Conservation (phyloP, 1,140 invertebrate genomes). For the Laupala kohalensis region DNA sequence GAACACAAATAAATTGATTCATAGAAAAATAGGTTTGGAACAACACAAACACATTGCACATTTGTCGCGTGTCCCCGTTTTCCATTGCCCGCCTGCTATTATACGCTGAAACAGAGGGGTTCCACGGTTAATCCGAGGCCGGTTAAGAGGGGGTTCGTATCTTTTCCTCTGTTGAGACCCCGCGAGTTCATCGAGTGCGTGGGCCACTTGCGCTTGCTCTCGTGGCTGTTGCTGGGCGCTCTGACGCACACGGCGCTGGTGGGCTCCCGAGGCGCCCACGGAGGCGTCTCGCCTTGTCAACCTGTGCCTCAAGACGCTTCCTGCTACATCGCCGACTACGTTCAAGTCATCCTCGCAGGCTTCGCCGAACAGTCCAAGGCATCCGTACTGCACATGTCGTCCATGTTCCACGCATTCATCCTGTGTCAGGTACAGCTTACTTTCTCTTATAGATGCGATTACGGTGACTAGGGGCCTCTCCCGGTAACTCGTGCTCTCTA, state of each 20-base stretch:
- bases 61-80: no score
- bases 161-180: constrained; percentile 43
- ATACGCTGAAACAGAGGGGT: no score
- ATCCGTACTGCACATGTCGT: constrained; percentile 84
- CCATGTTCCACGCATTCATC: constrained; percentile 68
- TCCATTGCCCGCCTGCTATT: no score
- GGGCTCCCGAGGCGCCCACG: constrained; percentile 22
- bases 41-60: no score
- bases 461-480: no score
- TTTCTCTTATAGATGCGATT: no score
- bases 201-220: constrained; percentile 81
- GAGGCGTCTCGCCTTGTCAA: constrained; percentile 39
- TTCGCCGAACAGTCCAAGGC: constrained; percentile 93
- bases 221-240: constrained; percentile 90
- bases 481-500: no score
- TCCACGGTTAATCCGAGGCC: no score
- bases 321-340: constrained; percentile 91
- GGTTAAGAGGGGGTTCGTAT: no score
- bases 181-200: constrained; percentile 94
- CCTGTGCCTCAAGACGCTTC: constrained; percentile 92
- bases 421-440: constrained; percentile 50
- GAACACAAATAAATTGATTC: no score
- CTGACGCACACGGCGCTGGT: constrained; percentile 72
- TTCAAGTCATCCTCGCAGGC: constrained; percentile 87
- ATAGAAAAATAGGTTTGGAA: no score